Percentiles rank a stretch among this genome's conserved stretches.
phyloP scores from a whole-genome alignment of 2,888 invertebrate genomes.

The Junonia oenone region DNA sequence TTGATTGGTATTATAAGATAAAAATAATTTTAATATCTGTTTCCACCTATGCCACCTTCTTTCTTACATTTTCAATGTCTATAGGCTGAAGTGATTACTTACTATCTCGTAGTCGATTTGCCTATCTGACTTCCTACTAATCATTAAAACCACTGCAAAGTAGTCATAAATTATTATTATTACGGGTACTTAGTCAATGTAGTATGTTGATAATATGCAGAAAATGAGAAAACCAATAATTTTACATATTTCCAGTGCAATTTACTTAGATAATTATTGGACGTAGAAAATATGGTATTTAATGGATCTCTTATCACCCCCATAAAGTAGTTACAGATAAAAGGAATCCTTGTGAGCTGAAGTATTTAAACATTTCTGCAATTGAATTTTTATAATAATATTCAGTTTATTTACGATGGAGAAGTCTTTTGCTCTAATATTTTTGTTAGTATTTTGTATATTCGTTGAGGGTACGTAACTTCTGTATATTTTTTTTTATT shows the following conservation, averaged over 20 bases:
- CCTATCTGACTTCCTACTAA: background rate
- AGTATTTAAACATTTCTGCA: conserved; percentile 18
- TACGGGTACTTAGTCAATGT: background rate
- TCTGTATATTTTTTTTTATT: background rate
- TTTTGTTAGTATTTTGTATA: conserved; percentile 11
- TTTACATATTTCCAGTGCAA: background rate
- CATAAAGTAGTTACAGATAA: conserved; percentile 9
- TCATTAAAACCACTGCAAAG: background rate
- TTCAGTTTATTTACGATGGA: conserved; percentile 8
- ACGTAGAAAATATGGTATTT: background rate
- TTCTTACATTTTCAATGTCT: no score
- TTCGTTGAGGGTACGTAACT: conserved; percentile 6
- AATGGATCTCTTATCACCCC: conserved; percentile 6
- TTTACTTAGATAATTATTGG: conserved; percentile 4
- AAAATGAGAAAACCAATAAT: background rate
- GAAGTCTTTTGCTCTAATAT: conserved; percentile 8
- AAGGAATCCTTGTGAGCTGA: conserved; percentile 1
- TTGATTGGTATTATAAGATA: no score
- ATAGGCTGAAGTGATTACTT: background rate
- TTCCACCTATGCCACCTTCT: no score
- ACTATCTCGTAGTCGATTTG: background rate
- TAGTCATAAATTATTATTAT: background rate
- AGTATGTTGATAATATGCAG: background rate
- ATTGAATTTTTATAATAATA: background rate
- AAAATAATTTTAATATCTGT: no score